Evolutionary conservation across 2,113 vertebrate genomes (phyloP).

Genomic region (Carollia perspicillata): DNA sequence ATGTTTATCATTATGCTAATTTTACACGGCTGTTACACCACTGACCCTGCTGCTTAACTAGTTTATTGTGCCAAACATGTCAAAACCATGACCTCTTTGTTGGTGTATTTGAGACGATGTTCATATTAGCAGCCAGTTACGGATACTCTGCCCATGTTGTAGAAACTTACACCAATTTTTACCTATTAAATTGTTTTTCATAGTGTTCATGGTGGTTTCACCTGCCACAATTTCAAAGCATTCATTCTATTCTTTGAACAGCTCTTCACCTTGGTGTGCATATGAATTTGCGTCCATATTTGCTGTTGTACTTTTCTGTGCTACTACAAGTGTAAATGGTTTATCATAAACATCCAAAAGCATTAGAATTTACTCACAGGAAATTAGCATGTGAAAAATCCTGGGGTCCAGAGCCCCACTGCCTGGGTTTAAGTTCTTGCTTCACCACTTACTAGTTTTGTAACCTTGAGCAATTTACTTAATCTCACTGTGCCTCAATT

Average conservation of each 20-base stretch:
- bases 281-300: background rate
- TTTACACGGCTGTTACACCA: background rate
- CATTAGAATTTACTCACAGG: background rate
- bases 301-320: background rate
- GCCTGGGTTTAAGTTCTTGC: conserved; percentile 5
- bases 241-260: conserved; percentile 22
- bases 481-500: conserved; percentile 58
- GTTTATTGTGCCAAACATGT: conserved; percentile 61
- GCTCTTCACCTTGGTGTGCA: background rate
- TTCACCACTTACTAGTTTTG: conserved; percentile 1
- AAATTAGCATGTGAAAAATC: conserved; percentile 18
- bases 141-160: background rate
- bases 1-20: conserved; percentile 10
- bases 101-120: conserved; percentile 8
- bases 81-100: conserved; percentile 26
- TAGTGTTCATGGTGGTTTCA: background rate
- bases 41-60: conserved; percentile 40
- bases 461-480: conserved; percentile 25
- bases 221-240: background rate
- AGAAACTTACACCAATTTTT: conserved; percentile 9
- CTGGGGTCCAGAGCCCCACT: background rate
- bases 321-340: background rate
- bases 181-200: background rate
- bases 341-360: conserved; percentile 3
- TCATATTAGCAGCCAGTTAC: background rate